Base-by-base conservation (phyloP, 2,888 invertebrate genomes). In the Autographa pulchrina region DNA sequence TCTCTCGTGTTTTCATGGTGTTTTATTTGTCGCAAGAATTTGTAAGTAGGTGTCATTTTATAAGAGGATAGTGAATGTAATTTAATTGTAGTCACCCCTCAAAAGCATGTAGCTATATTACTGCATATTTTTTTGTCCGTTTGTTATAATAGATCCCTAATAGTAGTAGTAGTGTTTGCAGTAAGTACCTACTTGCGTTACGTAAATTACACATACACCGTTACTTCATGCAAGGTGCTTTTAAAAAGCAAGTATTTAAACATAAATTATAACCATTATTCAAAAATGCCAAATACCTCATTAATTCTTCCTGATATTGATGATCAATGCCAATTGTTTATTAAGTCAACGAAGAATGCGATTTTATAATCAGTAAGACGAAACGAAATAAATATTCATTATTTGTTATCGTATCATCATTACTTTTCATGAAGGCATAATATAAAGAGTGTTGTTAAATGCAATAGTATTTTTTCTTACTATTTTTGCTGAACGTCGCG, bases 331-430 rank as follows among this genome's bases (percentile, higher is more conserved):
- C 68, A 73, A 83, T 79, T 74, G 72, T 76, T 74, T 80, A 78
- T 81, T 81, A 85, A 83, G 62, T 80, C 78, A 13, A 25, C 64
- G 72, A 56, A 68, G 61, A 81, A 78, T 80, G 70, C 59, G 77
- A 76, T 74, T 78, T 81, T 81, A 75, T 77, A 77, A 81, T 78
- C 65, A 78, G 72, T 82, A 72, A 72, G 54, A 54, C 71, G 77
- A 80, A 80, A 72, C 59, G 68, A 58, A 78, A 73, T 80, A 82
- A 70, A 75, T 76, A 83, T 76, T 73, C 74, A 75, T 71, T 18
- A 64, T 68, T 43, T 43, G 68, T 69, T 83, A 83, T 78, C 80
- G 72, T 52, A 35, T 59, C 68, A 83, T 83, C 76, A 76, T 75
- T 78, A 76, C 78, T 72, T 72, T 78, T 65, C 58, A 68, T 66